Base-by-base conservation (phyloP, 2,888 invertebrate genomes). In the Drosophila kanekoi region DNA sequence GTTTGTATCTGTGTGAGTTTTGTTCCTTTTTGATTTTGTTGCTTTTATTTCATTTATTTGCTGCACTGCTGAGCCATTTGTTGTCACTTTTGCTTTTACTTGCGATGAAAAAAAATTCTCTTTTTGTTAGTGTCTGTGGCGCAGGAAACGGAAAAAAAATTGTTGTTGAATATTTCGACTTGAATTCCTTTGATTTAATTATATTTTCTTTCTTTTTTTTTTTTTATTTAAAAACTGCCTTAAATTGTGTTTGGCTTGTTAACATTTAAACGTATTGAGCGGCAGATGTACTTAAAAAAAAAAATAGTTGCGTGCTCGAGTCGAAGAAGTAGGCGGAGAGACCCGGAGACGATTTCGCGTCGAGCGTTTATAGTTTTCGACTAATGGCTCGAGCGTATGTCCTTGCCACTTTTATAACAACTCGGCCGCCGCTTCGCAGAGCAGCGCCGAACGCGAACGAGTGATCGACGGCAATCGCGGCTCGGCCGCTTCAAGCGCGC, bases 351-450 rank as follows among this genome's bases (percentile, higher is more conserved):
- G 90, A 91, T 91, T 91, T 91, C 89, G 89, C 91, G 87, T 88
- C 90, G 84, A 91, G 90, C 91, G 91, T 89, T 91, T 90, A 91
- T 91, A 92, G 91, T 91, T 92, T 92, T 91, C 92, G 91, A 92
- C 92, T 92, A 92, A 91, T 92, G 91, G 89, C 89, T 90, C 90
- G 89, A 91, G 87, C 90, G 90, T 91, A 92, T 92, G 92, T 92
- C 92, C 92, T 92, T 92, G 92, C 92, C 88, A 92, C 92, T 92
- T 92, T 92, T 92, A 92, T 92, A 92, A 91, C 90, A 90, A 91
- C 87, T 87, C 89, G 74, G 75, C 77, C 81, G 75, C 72, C 87
- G 81, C 82, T 72, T 81, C 81, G 85, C 72, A 63, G 89, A 81
- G 85, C 89, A 87, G 79, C 82, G 72, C 61, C 80, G 77, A 79